Percentiles rank a stretch among this genome's conserved stretches.
Evolutionary conservation across 2,888 invertebrate species (phyloP).

Genomic region (Chesias legatella): DNA sequence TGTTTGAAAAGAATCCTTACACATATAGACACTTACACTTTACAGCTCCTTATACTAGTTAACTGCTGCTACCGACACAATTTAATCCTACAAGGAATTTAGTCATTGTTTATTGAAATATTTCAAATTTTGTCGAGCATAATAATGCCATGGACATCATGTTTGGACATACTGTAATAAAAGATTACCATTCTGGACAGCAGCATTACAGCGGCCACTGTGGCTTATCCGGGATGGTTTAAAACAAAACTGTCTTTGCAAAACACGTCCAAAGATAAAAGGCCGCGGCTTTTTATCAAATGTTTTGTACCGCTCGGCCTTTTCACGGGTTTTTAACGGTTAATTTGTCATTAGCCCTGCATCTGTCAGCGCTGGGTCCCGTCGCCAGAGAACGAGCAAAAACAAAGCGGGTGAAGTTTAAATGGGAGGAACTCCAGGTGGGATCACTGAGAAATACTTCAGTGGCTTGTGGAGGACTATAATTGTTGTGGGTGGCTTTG

Average conservation of each 20-base stretch:
- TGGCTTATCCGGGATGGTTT: constrained; percentile 33
- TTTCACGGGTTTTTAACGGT: constrained; percentile 63
- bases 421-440: constrained; percentile 31
- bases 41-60: too few species aligned
- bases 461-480: constrained; percentile 2
- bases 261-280: constrained; percentile 56
- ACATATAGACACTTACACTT: too few species aligned
- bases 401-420: constrained; percentile 40
- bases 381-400: constrained; percentile 44
- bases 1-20: too few species aligned
- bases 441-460: constrained; percentile 12
- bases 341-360: constrained; percentile 72
- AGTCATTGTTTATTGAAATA: too few species aligned
- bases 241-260: constrained; percentile 58
- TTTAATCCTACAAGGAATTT: too few species aligned
- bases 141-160: too few species aligned
- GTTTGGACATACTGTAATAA: too few species aligned
- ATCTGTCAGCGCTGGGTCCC: constrained; percentile 61
- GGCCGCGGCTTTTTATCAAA: constrained; percentile 50
- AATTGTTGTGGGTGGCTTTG: too few species aligned
- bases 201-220: too few species aligned
- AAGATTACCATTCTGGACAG: too few species aligned
- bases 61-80: too few species aligned
- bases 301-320: constrained; percentile 49
- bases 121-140: too few species aligned